Conservation (phyloP, 2,113 vertebrate genomes). For the Axis porcinus region DNA sequence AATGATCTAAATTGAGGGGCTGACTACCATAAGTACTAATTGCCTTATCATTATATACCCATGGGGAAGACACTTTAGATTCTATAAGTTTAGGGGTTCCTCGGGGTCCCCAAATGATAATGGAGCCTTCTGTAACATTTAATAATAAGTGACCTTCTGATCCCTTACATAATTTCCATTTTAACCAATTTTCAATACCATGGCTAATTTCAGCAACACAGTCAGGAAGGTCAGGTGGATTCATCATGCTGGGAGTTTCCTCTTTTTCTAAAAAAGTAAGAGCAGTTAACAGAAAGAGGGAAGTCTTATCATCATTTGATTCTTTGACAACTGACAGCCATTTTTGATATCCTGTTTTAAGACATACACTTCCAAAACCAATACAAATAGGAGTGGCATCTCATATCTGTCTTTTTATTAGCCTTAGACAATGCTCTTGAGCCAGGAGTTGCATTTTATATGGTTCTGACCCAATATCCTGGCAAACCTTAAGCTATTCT, state of each 20-base stretch:
- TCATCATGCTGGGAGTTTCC: neutral
- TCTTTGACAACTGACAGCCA: neutral
- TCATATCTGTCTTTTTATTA: neutral
- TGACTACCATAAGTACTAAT: neutral
- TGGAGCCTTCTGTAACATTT: neutral
- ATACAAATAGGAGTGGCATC: neutral
- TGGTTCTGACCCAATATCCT: neutral
- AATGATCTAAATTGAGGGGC: neutral
- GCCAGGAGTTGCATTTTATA: neutral
- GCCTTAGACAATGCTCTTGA: neutral
- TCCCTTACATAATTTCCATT: neutral
- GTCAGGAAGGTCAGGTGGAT: neutral
- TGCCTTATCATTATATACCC: neutral
- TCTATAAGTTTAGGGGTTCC: neutral
- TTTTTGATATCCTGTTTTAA: neutral
- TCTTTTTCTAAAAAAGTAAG: neutral
- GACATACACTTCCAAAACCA: neutral
- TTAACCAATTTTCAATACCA: neutral
- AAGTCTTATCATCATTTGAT: neutral
- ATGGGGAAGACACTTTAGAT: neutral
- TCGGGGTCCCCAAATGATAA: rapidly evolving
- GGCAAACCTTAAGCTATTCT: neutral
- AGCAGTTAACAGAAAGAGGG: neutral
- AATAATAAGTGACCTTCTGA: neutral
- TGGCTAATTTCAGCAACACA: neutral